Conservation (phyloP, 2,888 invertebrate species). For the Invenusta paracnida region DNA sequence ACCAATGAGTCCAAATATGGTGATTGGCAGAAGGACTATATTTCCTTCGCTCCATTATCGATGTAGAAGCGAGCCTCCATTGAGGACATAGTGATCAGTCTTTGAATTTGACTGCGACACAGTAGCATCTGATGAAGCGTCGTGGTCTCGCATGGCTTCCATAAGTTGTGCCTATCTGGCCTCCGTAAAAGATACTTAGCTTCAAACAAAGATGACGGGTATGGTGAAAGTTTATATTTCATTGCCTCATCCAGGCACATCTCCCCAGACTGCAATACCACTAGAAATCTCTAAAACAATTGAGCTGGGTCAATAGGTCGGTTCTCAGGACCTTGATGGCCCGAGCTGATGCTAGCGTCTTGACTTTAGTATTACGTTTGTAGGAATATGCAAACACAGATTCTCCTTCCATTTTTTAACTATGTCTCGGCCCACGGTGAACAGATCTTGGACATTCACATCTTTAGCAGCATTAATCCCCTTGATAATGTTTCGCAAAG, state of each 20-base stretch:
- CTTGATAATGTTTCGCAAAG: conserved; percentile 44
- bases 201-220: conserved; percentile 12
- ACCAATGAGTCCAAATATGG: too few species aligned
- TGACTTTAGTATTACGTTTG: conserved; percentile 43
- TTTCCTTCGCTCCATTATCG: background rate
- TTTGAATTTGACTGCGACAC: background rate
- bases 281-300: conserved; percentile 34
- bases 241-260: conserved; percentile 25
- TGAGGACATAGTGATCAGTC: conserved; percentile 39
- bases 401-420: conserved; percentile 45
- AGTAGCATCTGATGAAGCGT: background rate
- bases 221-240: conserved; percentile 28
- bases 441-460: conserved; percentile 42
- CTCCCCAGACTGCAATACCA: conserved; percentile 18
- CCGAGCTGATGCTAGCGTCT: background rate
- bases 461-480: conserved; percentile 38
- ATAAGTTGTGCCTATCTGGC: conserved; percentile 39
- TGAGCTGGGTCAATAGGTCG: conserved; percentile 37
- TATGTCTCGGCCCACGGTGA: conserved; percentile 40
- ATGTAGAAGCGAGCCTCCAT: conserved; percentile 31
- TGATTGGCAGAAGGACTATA: too few species aligned
- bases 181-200: conserved; percentile 33
- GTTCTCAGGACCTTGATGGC: conserved; percentile 38
- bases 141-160: conserved; percentile 23
- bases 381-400: conserved; percentile 41